Evolutionary conservation across 2,797 vertebrate species (phyloP).

Genomic region (Enteromius afrohamiltoni): DNA sequence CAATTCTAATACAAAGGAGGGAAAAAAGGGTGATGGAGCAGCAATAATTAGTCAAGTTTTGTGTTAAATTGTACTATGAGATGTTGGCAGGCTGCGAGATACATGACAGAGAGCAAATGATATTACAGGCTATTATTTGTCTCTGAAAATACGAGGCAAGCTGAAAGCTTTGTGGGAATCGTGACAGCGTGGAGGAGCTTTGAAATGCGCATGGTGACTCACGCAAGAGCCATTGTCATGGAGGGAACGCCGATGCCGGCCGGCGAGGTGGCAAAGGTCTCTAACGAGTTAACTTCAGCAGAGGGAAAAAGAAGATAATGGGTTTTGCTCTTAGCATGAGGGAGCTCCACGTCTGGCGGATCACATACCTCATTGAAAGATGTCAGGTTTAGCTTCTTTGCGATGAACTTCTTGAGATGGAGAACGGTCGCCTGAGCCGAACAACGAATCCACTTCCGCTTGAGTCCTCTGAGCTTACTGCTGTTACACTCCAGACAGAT

Average conservation of each 20-base stretch:
- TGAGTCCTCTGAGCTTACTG: slow-evolving; percentile 95
- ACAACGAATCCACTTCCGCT: slow-evolving; percentile 98
- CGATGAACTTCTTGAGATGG: slow-evolving; percentile 99
- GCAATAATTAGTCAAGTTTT: slow-evolving; percentile 69
- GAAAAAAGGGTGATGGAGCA: slow-evolving; percentile 51
- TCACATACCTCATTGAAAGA: slow-evolving; percentile 95
- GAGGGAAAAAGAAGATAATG: background rate
- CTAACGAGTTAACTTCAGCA: background rate
- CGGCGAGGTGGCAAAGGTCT: slow-evolving; percentile 6
- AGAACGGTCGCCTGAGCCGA: slow-evolving; percentile 98
- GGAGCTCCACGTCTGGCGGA: background rate
- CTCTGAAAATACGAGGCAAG: slow-evolving; percentile 62
- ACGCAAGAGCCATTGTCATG: slow-evolving; percentile 23
- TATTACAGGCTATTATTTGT: slow-evolving; percentile 61
- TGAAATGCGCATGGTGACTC: slow-evolving; percentile 33
- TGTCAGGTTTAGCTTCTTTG: slow-evolving; percentile 98
- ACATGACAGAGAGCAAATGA: slow-evolving; percentile 68
- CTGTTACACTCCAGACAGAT: slow-evolving; percentile 99
- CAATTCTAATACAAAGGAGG: slow-evolving; percentile 63
- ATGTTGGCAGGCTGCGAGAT: slow-evolving; percentile 53
- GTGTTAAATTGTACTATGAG: slow-evolving; percentile 63
- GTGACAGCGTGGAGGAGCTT: slow-evolving; percentile 43
- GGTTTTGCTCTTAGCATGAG: background rate
- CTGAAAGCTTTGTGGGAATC: slow-evolving; percentile 24
- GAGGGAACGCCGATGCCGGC: background rate